Conservation (phyloP, 1,140 invertebrate species). For the Bombus vancouverensis region DNA sequence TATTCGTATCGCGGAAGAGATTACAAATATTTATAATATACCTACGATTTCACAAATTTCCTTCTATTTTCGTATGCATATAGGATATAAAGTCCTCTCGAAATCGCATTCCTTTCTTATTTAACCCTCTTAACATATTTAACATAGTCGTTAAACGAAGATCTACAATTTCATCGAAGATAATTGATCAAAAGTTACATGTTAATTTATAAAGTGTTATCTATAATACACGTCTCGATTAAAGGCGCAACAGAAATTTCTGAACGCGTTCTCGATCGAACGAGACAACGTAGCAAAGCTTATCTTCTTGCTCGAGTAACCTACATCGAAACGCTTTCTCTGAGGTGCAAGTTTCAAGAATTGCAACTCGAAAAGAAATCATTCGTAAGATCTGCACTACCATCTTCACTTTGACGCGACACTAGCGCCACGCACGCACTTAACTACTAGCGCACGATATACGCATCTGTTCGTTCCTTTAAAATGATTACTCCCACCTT, state of each 20-base stretch:
- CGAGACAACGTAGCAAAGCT: background rate
- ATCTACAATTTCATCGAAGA: background rate
- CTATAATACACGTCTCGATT: background rate
- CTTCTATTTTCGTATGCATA: too few species aligned
- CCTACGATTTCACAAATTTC: too few species aligned
- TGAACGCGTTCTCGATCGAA: background rate
- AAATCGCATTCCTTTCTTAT: too few species aligned
- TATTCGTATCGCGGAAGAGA: background rate
- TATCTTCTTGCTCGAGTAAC: background rate
- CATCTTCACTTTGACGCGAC: background rate
- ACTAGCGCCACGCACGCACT: too few species aligned
- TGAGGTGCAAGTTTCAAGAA: background rate
- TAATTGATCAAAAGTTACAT: too few species aligned
- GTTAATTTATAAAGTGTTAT: background rate
- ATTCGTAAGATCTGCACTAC: background rate
- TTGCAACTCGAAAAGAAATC: background rate
- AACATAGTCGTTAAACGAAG: too few species aligned
- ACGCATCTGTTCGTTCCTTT: too few species aligned
- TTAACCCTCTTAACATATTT: too few species aligned
- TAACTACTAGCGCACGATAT: too few species aligned
- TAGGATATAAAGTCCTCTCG: too few species aligned
- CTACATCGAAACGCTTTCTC: slow-evolving; percentile 4
- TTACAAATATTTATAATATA: background rate
- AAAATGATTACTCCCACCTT: too few species aligned
- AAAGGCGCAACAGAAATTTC: background rate